Conservation (phyloP, 1,140 invertebrate species). For the Brevipalpus yothersi region DNA sequence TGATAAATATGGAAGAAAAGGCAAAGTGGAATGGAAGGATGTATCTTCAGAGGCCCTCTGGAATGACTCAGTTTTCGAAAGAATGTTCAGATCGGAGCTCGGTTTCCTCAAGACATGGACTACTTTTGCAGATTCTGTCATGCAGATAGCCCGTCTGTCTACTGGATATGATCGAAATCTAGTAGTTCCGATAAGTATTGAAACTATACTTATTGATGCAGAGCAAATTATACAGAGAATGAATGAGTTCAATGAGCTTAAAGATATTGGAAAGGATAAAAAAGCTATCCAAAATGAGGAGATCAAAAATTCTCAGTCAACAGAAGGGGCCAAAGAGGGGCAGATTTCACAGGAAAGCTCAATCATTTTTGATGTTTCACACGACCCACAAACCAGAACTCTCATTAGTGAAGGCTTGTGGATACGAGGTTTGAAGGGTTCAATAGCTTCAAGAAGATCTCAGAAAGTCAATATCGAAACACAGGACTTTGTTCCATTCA, state of each 20-base stretch:
- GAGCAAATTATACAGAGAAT: neutral
- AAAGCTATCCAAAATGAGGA: neutral
- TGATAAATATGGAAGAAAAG: neutral
- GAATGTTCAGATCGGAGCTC: too few relatives aligned
- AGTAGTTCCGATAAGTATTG: conserved; percentile 60
- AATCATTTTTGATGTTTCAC: neutral
- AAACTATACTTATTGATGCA: conserved; percentile 29
- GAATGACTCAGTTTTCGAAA: neutral
- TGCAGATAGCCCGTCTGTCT: conserved; percentile 14
- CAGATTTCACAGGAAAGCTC: too few relatives aligned
- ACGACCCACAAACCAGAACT: neutral
- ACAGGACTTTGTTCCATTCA: neutral
- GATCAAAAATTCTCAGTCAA: too few relatives aligned
- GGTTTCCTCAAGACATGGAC: conserved; percentile 20
- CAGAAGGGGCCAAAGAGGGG: too few relatives aligned
- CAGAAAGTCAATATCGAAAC: neutral
- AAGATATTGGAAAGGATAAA: neutral
- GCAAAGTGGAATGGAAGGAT: conserved; percentile 19
- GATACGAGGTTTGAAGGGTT: neutral
- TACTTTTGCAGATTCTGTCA: conserved; percentile 27
- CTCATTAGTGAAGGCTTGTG: neutral
- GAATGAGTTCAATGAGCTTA: neutral
- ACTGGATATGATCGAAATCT: conserved; percentile 40
- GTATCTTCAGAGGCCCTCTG: neutral
- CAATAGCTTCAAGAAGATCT: neutral